Base-by-base conservation (phyloP, 2,113 vertebrate species). In the Pitta sordida region DNA sequence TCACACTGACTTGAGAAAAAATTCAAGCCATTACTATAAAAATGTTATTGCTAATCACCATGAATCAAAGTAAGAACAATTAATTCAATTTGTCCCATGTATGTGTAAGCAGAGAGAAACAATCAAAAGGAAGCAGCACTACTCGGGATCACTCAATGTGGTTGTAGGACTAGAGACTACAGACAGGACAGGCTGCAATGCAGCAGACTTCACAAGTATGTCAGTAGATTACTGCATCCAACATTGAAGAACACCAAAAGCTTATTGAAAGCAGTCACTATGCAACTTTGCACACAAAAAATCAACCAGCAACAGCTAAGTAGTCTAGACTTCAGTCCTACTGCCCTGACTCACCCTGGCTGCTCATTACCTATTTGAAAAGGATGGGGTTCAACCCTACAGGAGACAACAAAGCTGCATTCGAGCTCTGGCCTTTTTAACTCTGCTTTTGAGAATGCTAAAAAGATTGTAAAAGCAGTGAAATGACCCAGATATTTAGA, bases 401-500 rank as follows among this genome's bases (percentile, higher is more conserved):
- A 76, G 67, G 34, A 94, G 71, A 88, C 86, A 94, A 84, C 63
- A 87, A 88, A 85, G 64, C 68, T 21, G 48, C 6, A 24, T 70
- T 58, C 26, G 55, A 52, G 60, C 56, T 81, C 60, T 55, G 68
- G 81, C 80, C 60, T 83, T 56, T 86, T 37, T 67, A 79, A 83
- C 46, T 94, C 70, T 76, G 62, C 46, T 68, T 86, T 51, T 16
- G 74, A 94, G 62, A 86, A 21, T 86, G 73, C 55, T 84, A 26
- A n/a, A 83, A 93, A 86, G 51, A 91, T 65, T 86, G 80, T 83
- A 87, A 91, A 87, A 92, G 68, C 94, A 96, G 21, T 30, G 70
- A 91, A 94, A 79, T 80, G 94, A 94, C 83, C 77, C 53, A 96
- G 76, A 95, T 95, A 95, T 67, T 88, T 67, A 89, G 83, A 94